A percentile compares a stretch with the other conserved stretches of the same genome.
These are phyloP conservation scores for Volucella inanis DNA, from an alignment of 2,888 invertebrate species.

Conservation along the genomic window DNA sequence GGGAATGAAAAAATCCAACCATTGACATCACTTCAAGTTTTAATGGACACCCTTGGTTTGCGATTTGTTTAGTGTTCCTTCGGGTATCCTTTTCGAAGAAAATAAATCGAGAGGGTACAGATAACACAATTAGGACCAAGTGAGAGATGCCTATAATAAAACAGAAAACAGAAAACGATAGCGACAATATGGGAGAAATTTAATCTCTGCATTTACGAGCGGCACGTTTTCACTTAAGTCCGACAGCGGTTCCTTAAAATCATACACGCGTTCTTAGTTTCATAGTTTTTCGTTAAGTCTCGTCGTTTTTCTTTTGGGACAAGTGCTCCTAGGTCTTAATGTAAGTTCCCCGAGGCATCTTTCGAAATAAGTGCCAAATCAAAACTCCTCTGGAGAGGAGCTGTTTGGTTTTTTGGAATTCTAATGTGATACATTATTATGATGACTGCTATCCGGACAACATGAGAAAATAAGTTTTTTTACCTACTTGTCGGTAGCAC, in stretches of 20 bases:
- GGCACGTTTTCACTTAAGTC: slow-evolving; percentile 17
- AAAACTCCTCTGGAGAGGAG: slow-evolving; percentile 4
- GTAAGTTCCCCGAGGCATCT: slow-evolving; percentile 19
- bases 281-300: background rate
- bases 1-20: background rate
- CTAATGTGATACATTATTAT: slow-evolving; percentile 24
- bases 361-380: slow-evolving; percentile 34
- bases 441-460: slow-evolving; percentile 16
- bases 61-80: background rate
- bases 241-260: background rate
- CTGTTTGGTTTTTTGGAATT: background rate
- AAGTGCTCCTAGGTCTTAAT: slow-evolving; percentile 1
- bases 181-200: background rate
- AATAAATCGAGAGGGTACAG: slow-evolving; percentile 8
- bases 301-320: background rate
- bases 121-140: background rate
- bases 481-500: background rate
- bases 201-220: background rate
- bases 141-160: slow-evolving; percentile 3
- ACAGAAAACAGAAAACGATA: too few species aligned
- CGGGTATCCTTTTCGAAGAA: slow-evolving; percentile 3
- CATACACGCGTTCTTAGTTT: background rate
- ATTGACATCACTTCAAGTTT: background rate
- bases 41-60: background rate
- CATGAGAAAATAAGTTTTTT: background rate